Base-by-base conservation (phyloP, 2,888 invertebrate genomes). In the Leptinotarsa peninsularis region DNA sequence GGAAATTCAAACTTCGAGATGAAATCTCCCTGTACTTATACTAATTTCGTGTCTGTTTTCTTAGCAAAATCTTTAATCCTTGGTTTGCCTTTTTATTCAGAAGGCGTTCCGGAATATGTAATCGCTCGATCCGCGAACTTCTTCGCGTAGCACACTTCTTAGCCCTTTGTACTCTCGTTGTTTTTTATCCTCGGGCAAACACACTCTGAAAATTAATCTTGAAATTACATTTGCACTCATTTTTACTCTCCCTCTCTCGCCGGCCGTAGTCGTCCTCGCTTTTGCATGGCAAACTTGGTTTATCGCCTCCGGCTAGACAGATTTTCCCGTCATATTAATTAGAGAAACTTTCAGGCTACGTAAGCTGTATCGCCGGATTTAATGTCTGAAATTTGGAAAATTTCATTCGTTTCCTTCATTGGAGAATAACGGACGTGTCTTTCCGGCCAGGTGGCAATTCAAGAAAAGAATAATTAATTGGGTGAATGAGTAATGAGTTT, bases 221-320 rank as follows among this genome's bases (percentile, higher is more conserved):
- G 89, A 90, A 90, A 90, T 89, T 90, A 90, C 90, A 90, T 90
- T 90, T 90, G 90, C 89, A 89, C 88, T 88, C 87, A 90, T 90
- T 90, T 90, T 90, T 80, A 76, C 78, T 80, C 78, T 79, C 90
- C 89, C 87, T 89, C 87, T 75, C 74, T 67, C 67, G 43, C 71
- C 52, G 49, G n/a, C 66, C 49, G 43, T 66, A 67, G 72, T 78
- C 82, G 82, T 80, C 79, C 80, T 81, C 81, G 82, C 80, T 82
- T 78, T 81, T 79, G 80, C 82, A 80, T 79, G 79, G 80, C 81
- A 82, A 83, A 83, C 81, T 84, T 82, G 78, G 79, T 83, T 83
- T 82, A 82, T 80, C 75, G 83, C 84, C 79, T 63, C 66, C 66
- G 79, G 84, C 82, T 75, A 82, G 80, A 81, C 82, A 84, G 83